phyloP scores from a whole-genome alignment of 2,888 invertebrate genomes.

The Papilio demoleus region DNA sequence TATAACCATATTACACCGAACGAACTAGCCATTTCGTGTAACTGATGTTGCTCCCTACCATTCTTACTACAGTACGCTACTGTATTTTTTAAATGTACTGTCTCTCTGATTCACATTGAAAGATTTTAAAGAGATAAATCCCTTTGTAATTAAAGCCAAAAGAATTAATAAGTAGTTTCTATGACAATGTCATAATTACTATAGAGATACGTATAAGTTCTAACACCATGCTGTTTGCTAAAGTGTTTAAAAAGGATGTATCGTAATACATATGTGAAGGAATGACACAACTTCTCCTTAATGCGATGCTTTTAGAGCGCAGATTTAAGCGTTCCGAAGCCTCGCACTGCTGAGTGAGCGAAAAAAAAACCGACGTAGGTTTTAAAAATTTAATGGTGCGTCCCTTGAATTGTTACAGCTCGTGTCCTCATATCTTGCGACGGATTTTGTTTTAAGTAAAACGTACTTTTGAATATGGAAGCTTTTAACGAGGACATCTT shows the following conservation, averaged over 20 bases:
- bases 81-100: no score
- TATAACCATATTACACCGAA: no score
- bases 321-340: slow-evolving; percentile 64
- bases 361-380: slow-evolving; percentile 54
- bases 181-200: no score
- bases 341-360: slow-evolving; percentile 58
- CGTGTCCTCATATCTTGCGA: slow-evolving; percentile 6
- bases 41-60: no score
- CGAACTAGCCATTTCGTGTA: no score
- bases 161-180: no score
- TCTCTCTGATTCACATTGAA: no score
- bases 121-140: no score
- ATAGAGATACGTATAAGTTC: not conserved
- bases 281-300: slow-evolving; percentile 53
- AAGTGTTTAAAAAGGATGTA: not conserved
- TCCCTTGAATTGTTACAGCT: slow-evolving; percentile 29
- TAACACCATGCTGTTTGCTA: not conserved
- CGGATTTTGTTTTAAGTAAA: slow-evolving; percentile 33
- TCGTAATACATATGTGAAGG: not conserved
- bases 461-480: slow-evolving; percentile 34
- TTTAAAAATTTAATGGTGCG: slow-evolving; percentile 48
- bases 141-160: no score
- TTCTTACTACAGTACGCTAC: no score
- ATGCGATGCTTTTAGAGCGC: slow-evolving; percentile 58
- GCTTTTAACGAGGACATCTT: not conserved